These are phyloP conservation scores for Anguilla japonica DNA, from an alignment of 2,113 vertebrate genomes.

Conservation along the genomic window DNA sequence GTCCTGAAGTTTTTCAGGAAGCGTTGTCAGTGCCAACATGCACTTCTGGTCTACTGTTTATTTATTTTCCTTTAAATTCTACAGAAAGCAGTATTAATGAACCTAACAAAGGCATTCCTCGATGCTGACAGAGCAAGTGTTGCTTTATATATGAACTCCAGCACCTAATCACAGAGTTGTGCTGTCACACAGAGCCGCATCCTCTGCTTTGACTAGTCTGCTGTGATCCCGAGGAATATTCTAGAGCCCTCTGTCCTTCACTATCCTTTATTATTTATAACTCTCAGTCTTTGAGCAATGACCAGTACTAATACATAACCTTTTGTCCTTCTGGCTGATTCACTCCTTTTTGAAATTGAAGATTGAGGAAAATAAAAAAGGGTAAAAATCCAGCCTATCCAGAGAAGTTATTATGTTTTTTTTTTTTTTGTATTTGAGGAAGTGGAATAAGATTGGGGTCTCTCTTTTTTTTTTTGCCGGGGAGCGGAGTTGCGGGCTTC, in stretches of 20 bases:
- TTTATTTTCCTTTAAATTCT: background rate
- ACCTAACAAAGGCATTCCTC: constrained; percentile 63
- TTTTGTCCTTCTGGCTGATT: constrained; percentile 98
- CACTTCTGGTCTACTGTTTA: background rate
- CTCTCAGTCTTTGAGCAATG: constrained; percentile 95
- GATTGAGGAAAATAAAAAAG: constrained; percentile 83
- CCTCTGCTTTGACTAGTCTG: constrained; percentile 88
- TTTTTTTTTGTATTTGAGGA: constrained; percentile 73
- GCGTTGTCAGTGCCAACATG: background rate
- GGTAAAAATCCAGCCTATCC: constrained; percentile 65
- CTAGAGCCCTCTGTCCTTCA: constrained; percentile 87
- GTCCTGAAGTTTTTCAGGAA: background rate
- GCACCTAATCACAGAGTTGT: constrained; percentile 42
- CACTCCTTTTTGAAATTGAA: constrained; percentile 90
- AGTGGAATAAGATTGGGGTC: constrained; percentile 79
- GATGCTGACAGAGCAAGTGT: constrained; percentile 51
- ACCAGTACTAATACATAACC: constrained; percentile 99
- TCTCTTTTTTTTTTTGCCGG: constrained; percentile 73
- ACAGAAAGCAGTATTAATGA: constrained; percentile 56
- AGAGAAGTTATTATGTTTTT: constrained; percentile 77
- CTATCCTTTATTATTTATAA: constrained; percentile 99
- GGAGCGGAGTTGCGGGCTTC: constrained; percentile 74
- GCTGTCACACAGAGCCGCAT: constrained; percentile 74
- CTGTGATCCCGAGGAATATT: constrained; percentile 84
- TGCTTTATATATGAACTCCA: constrained; percentile 67